These are phyloP conservation scores for Bursaphelenchus okinawaensis DNA, from an alignment of 2,888 invertebrate genomes.

Conservation along the genomic window DNA sequence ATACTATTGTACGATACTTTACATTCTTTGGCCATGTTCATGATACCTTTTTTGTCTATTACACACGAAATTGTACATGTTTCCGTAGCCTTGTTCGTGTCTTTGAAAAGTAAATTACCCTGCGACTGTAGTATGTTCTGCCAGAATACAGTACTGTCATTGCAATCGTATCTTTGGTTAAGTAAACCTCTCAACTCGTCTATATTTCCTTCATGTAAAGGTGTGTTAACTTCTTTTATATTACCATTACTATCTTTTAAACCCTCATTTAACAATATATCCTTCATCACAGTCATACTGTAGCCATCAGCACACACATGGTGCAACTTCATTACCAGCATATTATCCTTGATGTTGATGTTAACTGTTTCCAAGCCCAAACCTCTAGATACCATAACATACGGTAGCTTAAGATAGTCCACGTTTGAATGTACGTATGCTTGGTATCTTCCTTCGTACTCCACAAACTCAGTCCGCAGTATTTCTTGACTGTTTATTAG, in stretches of 20 bases:
- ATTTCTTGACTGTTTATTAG: neutral
- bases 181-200: conserved; percentile 7
- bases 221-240: neutral
- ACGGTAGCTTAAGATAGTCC: neutral
- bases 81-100: neutral
- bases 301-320: conserved; percentile 23
- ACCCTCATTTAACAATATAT: neutral
- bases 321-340: conserved; percentile 6
- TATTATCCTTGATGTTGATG: neutral
- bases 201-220: neutral
- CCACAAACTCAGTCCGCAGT: conserved; percentile 5
- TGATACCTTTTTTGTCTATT: neutral
- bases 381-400: neutral
- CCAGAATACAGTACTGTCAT: conserved; percentile 11
- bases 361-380: conserved; percentile 4
- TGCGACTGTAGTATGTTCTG: neutral
- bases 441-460: neutral
- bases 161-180: conserved; percentile 9
- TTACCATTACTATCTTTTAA: neutral
- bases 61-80: neutral
- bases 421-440: neutral
- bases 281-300: conserved; percentile 23
- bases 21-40: neutral
- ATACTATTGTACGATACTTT: neutral
- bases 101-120: neutral